Conservation (phyloP, 2,888 invertebrate species). For the Unio delphinus region DNA sequence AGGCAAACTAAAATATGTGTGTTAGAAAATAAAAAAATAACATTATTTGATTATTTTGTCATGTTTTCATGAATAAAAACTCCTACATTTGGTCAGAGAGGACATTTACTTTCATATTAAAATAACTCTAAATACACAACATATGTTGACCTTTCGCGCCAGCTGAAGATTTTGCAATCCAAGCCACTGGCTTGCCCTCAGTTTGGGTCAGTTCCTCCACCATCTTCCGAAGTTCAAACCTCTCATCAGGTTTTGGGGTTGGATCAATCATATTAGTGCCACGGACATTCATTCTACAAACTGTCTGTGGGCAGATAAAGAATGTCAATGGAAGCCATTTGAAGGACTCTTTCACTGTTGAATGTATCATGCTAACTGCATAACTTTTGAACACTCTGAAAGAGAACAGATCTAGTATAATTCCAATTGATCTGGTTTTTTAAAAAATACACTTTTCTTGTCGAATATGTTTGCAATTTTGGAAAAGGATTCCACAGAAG, state of each 20-base stretch:
- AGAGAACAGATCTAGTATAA: neutral
- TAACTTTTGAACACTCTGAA: conserved; percentile 49
- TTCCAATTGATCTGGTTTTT: neutral
- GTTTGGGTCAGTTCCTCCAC: conserved; percentile 16
- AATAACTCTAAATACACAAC: neutral
- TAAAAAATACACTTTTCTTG: no score
- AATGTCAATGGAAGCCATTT: conserved; percentile 53
- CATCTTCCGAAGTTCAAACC: conserved; percentile 33
- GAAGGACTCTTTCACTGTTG: conserved; percentile 23
- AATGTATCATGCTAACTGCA: no score
- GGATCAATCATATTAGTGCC: conserved; percentile 16
- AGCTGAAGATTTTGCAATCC: conserved; percentile 55
- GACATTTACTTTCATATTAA: no score
- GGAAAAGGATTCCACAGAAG: no score
- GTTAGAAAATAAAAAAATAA: no score
- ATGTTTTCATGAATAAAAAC: no score
- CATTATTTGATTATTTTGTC: no score
- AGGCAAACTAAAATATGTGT: no score
- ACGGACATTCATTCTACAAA: conserved; percentile 15
- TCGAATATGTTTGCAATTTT: no score
- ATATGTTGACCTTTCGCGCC: conserved; percentile 49
- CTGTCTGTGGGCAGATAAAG: conserved; percentile 43
- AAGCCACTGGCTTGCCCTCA: conserved; percentile 31
- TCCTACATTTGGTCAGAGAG: no score
- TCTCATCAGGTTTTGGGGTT: conserved; percentile 43